These are phyloP conservation scores for Chaetogeoica ovagalla DNA, from an alignment of 2,888 invertebrate genomes.

Conservation along the genomic window DNA sequence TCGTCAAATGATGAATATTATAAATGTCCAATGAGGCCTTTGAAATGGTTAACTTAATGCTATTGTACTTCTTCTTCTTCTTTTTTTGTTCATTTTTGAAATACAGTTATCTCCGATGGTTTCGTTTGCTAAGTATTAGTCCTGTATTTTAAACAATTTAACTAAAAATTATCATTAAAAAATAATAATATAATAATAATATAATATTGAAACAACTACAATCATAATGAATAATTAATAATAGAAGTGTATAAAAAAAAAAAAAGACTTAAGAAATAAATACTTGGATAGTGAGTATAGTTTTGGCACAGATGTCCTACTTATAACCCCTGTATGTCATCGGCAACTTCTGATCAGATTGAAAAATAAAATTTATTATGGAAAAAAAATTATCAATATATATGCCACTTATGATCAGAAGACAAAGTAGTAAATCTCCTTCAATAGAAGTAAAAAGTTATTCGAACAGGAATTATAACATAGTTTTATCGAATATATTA, in stretches of 20 bases:
- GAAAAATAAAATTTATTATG: conserved; percentile 13
- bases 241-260: conserved; percentile 34
- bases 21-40: conserved; percentile 41
- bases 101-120: conserved; percentile 23
- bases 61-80: background rate
- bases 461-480: conserved; percentile 31
- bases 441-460: conserved; percentile 20
- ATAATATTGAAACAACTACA: conserved; percentile 46
- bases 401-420: conserved; percentile 25
- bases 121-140: conserved; percentile 38
- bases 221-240: conserved; percentile 50
- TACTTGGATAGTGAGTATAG: conserved; percentile 49
- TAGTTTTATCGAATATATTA: background rate
- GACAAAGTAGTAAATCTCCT: conserved; percentile 30
- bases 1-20: conserved; percentile 44
- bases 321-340: conserved; percentile 35
- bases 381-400: background rate
- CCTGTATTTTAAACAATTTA: conserved; percentile 42
- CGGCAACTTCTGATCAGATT: conserved; percentile 27
- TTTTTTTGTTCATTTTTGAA: conserved; percentile 22
- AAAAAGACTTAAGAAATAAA: conserved; percentile 50
- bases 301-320: conserved; percentile 46
- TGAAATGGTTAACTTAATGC: conserved; percentile 31
- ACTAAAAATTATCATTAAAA: conserved; percentile 33
- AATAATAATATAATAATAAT: conserved; percentile 32